These are phyloP conservation scores for Trichonephila clavata DNA, from an alignment of 1,140 invertebrate species.

Conservation along the genomic window DNA sequence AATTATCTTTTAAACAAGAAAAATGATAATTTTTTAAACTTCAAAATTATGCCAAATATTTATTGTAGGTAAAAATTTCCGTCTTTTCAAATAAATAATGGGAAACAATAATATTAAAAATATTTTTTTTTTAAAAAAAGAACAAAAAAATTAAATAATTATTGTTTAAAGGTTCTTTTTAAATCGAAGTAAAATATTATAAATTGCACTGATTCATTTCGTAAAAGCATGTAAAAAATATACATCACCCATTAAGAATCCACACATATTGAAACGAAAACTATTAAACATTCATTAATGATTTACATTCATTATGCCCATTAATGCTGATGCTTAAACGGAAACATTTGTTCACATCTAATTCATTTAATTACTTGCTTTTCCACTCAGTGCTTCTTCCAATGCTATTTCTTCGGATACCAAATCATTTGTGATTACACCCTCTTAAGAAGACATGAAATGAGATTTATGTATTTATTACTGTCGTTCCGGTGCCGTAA, in stretches of 20 bases:
- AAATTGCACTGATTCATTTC: not conserved
- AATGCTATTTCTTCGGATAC: not conserved
- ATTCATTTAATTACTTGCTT: not conserved
- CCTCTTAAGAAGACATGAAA: constrained; percentile 48
- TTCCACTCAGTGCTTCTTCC: not conserved
- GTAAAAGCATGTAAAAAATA: not conserved
- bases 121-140: no score
- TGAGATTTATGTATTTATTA: constrained; percentile 61
- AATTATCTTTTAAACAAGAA: no score
- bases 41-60: no score
- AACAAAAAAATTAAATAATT: not conserved
- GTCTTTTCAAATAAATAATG: no score
- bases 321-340: not conserved
- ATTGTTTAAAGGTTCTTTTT: not conserved
- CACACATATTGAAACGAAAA: not conserved
- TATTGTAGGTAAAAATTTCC: no score
- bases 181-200: not conserved
- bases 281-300: not conserved
- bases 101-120: no score
- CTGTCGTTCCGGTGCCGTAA: not conserved
- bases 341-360: not conserved
- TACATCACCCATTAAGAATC: not conserved
- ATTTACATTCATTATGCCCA: not conserved
- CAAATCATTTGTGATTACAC: constrained; percentile 14
- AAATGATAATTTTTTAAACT: no score